These are phyloP conservation scores for Oreochromis mossambicus DNA, from an alignment of 2,797 vertebrate genomes.

Conservation along the genomic window DNA sequence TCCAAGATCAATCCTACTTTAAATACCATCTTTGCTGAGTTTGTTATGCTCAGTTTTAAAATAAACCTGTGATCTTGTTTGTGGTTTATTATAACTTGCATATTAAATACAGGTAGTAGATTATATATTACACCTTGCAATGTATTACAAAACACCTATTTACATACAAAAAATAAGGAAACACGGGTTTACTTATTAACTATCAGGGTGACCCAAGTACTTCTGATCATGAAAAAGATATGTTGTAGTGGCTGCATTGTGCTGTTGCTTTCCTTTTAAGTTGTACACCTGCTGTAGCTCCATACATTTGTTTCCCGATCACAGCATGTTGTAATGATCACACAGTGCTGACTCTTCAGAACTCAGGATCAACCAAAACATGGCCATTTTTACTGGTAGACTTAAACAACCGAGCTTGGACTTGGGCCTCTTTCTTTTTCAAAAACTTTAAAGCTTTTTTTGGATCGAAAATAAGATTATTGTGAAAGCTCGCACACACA, in stretches of 20 bases:
- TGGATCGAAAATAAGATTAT: neutral
- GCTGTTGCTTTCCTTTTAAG: neutral
- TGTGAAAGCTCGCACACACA: neutral
- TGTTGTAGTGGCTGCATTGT: neutral
- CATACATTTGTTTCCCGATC: neutral
- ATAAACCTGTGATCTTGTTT: neutral
- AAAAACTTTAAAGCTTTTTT: neutral
- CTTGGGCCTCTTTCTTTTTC: neutral
- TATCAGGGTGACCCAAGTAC: neutral
- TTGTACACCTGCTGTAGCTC: neutral
- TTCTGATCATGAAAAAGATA: neutral
- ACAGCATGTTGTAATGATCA: neutral
- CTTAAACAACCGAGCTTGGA: neutral
- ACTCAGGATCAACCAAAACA: neutral
- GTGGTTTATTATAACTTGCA: neutral
- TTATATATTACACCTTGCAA: neutral
- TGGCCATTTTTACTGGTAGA: neutral
- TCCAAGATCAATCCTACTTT: neutral
- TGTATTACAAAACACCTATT: neutral
- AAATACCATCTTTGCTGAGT: neutral
- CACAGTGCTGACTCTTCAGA: neutral
- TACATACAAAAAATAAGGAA: neutral
- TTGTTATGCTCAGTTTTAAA: neutral
- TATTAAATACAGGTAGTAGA: neutral
- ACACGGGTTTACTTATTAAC: neutral